Percentiles rank a stretch among this genome's conserved stretches.
Evolutionary conservation across 2,888 invertebrate genomes (phyloP).

Genomic region (Mylabris sibirica): DNA sequence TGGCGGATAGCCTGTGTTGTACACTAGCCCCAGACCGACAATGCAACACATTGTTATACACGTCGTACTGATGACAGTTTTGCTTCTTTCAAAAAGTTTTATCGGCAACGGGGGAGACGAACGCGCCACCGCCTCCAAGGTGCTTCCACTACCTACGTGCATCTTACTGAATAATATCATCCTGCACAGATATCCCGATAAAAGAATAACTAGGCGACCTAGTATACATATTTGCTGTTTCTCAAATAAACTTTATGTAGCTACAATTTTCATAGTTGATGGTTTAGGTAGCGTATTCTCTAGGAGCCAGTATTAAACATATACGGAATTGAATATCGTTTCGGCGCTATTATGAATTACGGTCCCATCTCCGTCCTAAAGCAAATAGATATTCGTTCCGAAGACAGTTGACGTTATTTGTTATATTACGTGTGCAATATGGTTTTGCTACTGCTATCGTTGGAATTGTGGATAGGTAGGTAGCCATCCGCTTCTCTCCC

Average conservation of each 20-base stretch:
- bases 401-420: slow-evolving; percentile 57
- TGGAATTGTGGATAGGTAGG: slow-evolving; percentile 31
- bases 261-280: not conserved
- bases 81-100: slow-evolving; percentile 62
- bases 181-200: slow-evolving; percentile 38
- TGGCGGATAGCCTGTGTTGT: slow-evolving; percentile 49
- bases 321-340: slow-evolving; percentile 30
- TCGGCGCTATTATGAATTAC: slow-evolving; percentile 42
- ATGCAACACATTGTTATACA: slow-evolving; percentile 61
- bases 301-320: slow-evolving; percentile 44
- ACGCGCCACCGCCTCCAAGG: slow-evolving; percentile 34
- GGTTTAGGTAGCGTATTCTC: slow-evolving; percentile 34
- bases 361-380: slow-evolving; percentile 47
- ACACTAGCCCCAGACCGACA: slow-evolving; percentile 51
- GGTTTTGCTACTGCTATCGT: slow-evolving; percentile 46
- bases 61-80: slow-evolving; percentile 59
- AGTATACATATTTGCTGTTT: not conserved
- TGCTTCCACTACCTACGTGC: slow-evolving; percentile 41
- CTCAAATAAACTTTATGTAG: not conserved
- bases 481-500: slow-evolving; percentile 32
- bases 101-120: slow-evolving; percentile 54
- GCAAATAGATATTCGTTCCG: slow-evolving; percentile 49
- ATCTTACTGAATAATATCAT: slow-evolving; percentile 47
- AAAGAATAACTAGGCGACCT: not conserved
- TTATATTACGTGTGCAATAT: slow-evolving; percentile 58